Base-by-base conservation (phyloP, 2,113 vertebrate genomes). In the Lasiurus cinereus region DNA sequence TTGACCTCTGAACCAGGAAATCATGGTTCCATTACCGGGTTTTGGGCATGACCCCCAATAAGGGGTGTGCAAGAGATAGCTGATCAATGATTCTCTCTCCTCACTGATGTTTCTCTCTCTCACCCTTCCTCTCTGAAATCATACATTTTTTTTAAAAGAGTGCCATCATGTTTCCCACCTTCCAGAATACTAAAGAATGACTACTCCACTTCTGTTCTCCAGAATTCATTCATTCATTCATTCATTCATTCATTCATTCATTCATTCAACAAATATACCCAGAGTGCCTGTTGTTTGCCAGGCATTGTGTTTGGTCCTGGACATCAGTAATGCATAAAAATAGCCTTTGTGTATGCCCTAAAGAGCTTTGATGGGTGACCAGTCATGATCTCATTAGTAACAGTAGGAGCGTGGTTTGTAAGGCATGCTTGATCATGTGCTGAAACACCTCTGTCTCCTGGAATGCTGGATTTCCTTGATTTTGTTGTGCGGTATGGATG, bases 301-400 rank as follows among this genome's bases (percentile, higher is more conserved):
- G 84, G 59, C 31, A 54, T 56, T 39, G 0, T 56, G 5, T 52
- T 90, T 67, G 21, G 48, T 48, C 54, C 19, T 76, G 43, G 83
- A 33, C 48, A 52, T 76, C 39, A 64, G 59, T 27, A 33, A 19
- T 29, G 22, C 72, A 19, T 78, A 46, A 48, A 78, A 36, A 33
- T 5, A 27, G 36, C 46, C 18, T 67, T 0, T 0, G 22, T 4
- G 0, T 66, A 1, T 76, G 88, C 95, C 88, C 64, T 76, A 4
- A 62, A 78, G 56, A 31, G 48, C 76, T 88, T 27, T 2, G 79
- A 77, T 52, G 33, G 85, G 27, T 50, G 85, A 54, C 29, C 14
- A 24, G 10, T 48, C 14, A 9, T 1, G 31, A 21, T 93, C 56
- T 67, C 54, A 15, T 79, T 83, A 83, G 50, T 31, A 1, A 62